Evolutionary conservation across 2,888 invertebrate genomes (phyloP), one percentile per base, ranked within the genome.

Genomic region (Hirtodrosophila cameraria): DNA sequence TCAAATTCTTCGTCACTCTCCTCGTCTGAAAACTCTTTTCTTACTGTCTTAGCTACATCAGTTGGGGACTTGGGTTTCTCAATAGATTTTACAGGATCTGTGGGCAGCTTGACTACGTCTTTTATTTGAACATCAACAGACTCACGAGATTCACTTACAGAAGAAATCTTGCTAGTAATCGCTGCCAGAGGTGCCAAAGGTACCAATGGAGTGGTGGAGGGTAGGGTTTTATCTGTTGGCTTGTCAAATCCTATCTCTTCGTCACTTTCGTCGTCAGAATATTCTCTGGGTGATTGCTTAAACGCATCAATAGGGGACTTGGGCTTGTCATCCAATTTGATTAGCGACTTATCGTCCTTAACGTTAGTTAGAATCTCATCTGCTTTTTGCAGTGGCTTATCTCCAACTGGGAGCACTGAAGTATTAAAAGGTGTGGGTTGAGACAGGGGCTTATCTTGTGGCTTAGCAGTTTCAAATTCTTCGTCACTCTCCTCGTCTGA

Each of bases 261-360:
- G 2, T 46, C 45, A 25, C 48, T 48, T 30, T 61, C 49, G 15
- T 54, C 60, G 18, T 58, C 63, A 9, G 57, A 63, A 38, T 58
- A 53, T 4, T 12, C 36, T 9, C 16, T 12, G 16, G 41, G 13
- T 5, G 5, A 12, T 11, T 20, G 12, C 25, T 42, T 52, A 3
- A n/a, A 25, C 11, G 30, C 9, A 8, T 27, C 43, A 15, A 46
- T 3, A 3, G 55, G 35, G 6, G 36, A 48, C 48, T 48, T 43
- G 25, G 25, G 42, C 7, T 25, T 52, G 6, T 52, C 50, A 1
- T 41, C 41, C n/a, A 33, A 9, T 33, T 52, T 33, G 8, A 11
- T 6, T 15, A 41, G 23, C n/a, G 30, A 9, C 18, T 52, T 41
- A 12, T 41, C 41, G 2, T 20, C 25, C n/a, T 9, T 42, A 0